Base-by-base conservation (phyloP, 2,113 vertebrate genomes). In the Bujurquina vittata region DNA sequence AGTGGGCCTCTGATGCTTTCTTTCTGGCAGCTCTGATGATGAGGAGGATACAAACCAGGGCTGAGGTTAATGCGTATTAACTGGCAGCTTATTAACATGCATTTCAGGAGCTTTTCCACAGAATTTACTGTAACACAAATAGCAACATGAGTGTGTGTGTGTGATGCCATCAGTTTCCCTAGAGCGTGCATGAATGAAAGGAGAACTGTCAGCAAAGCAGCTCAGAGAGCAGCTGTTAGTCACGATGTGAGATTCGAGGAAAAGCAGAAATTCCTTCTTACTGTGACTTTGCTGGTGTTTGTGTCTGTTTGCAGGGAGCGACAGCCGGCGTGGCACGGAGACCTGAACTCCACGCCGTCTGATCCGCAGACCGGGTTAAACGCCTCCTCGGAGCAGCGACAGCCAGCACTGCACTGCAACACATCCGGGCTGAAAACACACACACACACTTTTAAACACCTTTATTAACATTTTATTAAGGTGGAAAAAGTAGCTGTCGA, bases 341-440 rank as follows among this genome's bases (percentile, higher is more conserved):
- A 97, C 54, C 82, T 85, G 91, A 96, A 97, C 52, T 98, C 97
- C 0, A 96, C 22, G 0, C 63, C 90, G 0, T 97, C 29, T 0
- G 95, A 95, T 1, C 96, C 95, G 0, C 97, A 98, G 14, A 98
- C 87, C 0, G 97, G 97, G 84, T 97, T 97, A 7, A 96, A 98
- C 4, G 87, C 89, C 0, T 92, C 83, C 5, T 26, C 1, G 0
- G 94, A 85, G 79, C 97, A 98, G 18, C 3, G 46, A n/a, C 97
- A 98, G 0, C 5, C 35, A 0, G 37, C 7, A 23, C 35, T 94
- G 43, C 97, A 98, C 0, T 23, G 17, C n/a, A 8, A 2, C 5
- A 2, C 0, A 1, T 2, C 10, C 12, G 5, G 0, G 12, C 86
- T 80, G 65, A 0, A 62, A 76, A 75, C 56, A 79, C 0, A 0